Evolutionary conservation across 2,113 vertebrate genomes (phyloP), one percentile per base, ranked within the genome.

Genomic region (Puma concolor): DNA sequence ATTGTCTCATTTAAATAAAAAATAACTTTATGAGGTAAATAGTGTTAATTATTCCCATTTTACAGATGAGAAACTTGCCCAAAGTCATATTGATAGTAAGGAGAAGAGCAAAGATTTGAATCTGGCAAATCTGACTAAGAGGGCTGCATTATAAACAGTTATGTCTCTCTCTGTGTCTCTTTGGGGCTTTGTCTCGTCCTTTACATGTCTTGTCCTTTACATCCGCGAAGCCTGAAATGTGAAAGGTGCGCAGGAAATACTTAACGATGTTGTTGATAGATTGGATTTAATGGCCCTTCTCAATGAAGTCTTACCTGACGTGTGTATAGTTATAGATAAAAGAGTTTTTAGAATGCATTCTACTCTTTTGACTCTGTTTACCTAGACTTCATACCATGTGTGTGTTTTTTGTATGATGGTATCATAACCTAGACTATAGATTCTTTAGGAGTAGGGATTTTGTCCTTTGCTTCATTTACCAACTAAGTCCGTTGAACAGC

Each of bases 1-100:
- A 88, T 44, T 88, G 54, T 86, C 25, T 94, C 25, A 92, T 36
- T 95, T 83, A 86, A 66, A 54, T 67, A 36, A 4, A 77, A 95
- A 66, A 33, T 29, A 79, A 63, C 1, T 2, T 6, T 86, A 25
- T 15, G 6, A 64, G 7, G 3, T 76, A 71, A 63, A 8, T 82
- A 86, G 10, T 82, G 13, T 76, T 80, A 71, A 44, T 83, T 52
- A 44, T 85, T 5, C 48, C 31, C 38, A 64, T 79, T 57, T n/a
- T 41, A 69, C 13, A 96, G 6, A 48, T 77, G 50, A 86, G 29
- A 89, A 66, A 72, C 15, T 67, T 95, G 12, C 15, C 48, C 12
- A n/a, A 66, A 67, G 27, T 57, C 17, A 66, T 3, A 5, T 60
- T 41, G 31, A 2, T 64, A 31, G 5, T 80, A 33, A 84, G 33